A percentile compares a stretch with the other conserved stretches of the same genome.
These are phyloP conservation scores for Nephila pilipes DNA, from an alignment of 1,140 invertebrate genomes.

Conservation along the genomic window DNA sequence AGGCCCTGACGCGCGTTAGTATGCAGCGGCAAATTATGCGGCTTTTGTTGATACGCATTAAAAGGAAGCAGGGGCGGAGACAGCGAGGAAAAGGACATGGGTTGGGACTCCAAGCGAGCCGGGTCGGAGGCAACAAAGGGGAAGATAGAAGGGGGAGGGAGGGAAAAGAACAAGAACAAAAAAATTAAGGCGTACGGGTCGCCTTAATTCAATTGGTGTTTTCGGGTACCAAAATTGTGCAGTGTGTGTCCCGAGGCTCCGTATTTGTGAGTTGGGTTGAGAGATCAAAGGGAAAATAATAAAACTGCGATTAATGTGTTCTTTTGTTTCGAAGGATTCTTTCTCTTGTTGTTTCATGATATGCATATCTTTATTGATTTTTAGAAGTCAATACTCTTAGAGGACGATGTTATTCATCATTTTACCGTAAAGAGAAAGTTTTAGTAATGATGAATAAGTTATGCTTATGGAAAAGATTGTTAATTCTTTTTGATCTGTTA, in stretches of 20 bases:
- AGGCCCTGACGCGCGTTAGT: constrained; percentile 40
- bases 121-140: not conserved
- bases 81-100: not conserved
- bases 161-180: constrained; percentile 10
- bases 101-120: not conserved
- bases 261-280: constrained; percentile 50
- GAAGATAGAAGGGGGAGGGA: not conserved
- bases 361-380: constrained; percentile 27
- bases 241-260: not conserved
- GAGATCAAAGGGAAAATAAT: constrained; percentile 68
- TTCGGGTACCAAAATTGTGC: constrained; percentile 43
- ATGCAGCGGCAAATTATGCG: constrained; percentile 69
- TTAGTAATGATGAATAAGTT: not conserved
- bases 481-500: no score
- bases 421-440: not conserved
- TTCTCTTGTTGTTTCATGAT: not conserved
- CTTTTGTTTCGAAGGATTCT: constrained; percentile 36
- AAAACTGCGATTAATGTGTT: constrained; percentile 71
- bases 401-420: not conserved
- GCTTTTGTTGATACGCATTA: constrained; percentile 56
- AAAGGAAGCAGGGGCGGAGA: constrained; percentile 35
- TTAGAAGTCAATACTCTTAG: not conserved
- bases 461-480: not conserved
- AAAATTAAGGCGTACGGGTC: constrained; percentile 31
- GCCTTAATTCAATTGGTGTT: constrained; percentile 69